Conservation (phyloP, 2,113 vertebrate species). For the Poeciliopsis retropinna region DNA sequence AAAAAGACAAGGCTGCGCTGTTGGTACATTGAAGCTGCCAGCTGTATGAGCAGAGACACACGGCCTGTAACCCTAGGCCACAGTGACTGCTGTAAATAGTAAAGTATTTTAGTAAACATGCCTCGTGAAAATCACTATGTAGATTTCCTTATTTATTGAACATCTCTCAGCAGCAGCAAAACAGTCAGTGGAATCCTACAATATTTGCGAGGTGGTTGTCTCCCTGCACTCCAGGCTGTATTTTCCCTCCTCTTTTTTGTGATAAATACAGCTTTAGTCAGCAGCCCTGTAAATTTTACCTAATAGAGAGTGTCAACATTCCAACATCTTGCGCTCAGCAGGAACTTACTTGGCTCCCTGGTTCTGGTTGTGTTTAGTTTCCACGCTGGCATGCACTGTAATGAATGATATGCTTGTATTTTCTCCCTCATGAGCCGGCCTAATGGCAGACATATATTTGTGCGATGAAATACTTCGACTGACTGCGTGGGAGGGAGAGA, state of each 20-base stretch:
- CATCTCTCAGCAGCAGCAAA: conserved; percentile 35
- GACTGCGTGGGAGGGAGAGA: conserved; percentile 56
- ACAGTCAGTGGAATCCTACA: conserved; percentile 23
- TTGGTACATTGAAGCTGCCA: conserved; percentile 49
- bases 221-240: conserved; percentile 30
- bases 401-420: conserved; percentile 51
- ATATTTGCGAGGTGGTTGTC: conserved; percentile 42
- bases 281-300: conserved; percentile 62
- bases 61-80: conserved; percentile 32
- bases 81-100: conserved; percentile 45
- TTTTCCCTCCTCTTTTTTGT: conserved; percentile 33
- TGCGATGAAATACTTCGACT: conserved; percentile 41
- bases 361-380: conserved; percentile 58
- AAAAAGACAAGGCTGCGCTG: conserved; percentile 39
- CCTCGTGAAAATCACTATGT: conserved; percentile 53
- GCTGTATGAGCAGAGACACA: conserved; percentile 49
- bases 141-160: conserved; percentile 38
- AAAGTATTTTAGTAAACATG: conserved; percentile 51
- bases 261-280: conserved; percentile 57
- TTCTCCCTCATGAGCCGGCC: conserved; percentile 48
- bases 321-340: conserved; percentile 70
- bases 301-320: conserved; percentile 65
- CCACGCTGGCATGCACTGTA: conserved; percentile 38
- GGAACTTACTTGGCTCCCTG: conserved; percentile 62
- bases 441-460: conserved; percentile 59